These are phyloP conservation scores for Esperia sulphurella DNA, from an alignment of 2,888 invertebrate genomes.

Conservation along the genomic window DNA sequence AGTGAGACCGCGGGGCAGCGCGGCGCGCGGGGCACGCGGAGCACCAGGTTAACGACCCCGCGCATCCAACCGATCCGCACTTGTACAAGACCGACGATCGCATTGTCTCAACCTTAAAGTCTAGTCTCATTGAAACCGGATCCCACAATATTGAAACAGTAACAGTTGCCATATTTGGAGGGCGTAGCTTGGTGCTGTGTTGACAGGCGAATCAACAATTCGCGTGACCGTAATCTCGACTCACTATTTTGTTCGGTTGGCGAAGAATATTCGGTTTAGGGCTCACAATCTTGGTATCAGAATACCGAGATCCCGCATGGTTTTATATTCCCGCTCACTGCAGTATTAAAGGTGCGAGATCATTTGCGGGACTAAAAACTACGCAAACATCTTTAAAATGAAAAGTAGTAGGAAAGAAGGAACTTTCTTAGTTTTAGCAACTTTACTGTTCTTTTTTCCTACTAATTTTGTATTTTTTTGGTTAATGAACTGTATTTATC, in stretches of 20 bases:
- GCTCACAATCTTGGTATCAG: too few species aligned
- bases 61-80: constrained; percentile 72
- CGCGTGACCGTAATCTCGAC: neutral
- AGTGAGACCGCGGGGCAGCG: constrained; percentile 63
- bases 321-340: too few species aligned
- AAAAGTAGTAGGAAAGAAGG: too few species aligned
- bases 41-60: constrained; percentile 50
- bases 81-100: constrained; percentile 66
- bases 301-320: too few species aligned
- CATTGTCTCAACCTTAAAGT: constrained; percentile 63
- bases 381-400: too few species aligned
- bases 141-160: constrained; percentile 28
- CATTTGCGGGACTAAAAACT: too few species aligned
- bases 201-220: constrained; percentile 13
- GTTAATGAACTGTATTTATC: too few species aligned
- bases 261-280: too few species aligned
- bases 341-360: too few species aligned
- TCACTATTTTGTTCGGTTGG: neutral
- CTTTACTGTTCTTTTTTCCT: too few species aligned
- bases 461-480: too few species aligned
- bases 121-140: constrained; percentile 39
- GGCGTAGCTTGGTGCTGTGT: constrained; percentile 18
- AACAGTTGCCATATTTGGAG: constrained; percentile 19
- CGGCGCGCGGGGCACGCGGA: constrained; percentile 39
- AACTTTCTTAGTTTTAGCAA: too few species aligned